Base-by-base conservation (phyloP, 2,113 vertebrate genomes). In the Crypturellus undulatus region DNA sequence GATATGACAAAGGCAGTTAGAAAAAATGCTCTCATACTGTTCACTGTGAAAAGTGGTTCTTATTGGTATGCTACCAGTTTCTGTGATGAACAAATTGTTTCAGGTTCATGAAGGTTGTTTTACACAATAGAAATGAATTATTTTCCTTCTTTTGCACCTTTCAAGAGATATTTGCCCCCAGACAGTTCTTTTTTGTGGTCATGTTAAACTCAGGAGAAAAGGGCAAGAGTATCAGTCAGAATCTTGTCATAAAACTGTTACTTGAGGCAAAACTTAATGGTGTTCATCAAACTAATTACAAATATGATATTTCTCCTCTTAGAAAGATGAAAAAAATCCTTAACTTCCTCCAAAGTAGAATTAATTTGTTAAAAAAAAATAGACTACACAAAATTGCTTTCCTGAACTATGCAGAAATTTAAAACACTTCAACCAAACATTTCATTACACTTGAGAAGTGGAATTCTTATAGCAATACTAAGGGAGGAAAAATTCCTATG, bases 211-310 rank as follows among this genome's bases (percentile, higher is more conserved):
- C 45, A 30, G 2, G 1, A 89, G 19, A 9, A 91, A 96, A 90
- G 12, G 64, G 12, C 8, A 47, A 91, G 71, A 90, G 3, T 59
- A 25, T 32, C 40, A 79, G 18, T 45, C 63, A 83, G 68, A 87
- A 83, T 87, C 28, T 32, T 83, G 28, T 45, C 56, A 59, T 83
- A 71, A 87, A 94, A 75, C 21, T 12, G 6, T 15, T 47, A 51
- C 68, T 92, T 73, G 40, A 92, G 79, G 75, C 9, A 92, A 84
- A 87, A 91, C 25, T 51, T 85, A 94, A 75, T 47, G 7, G 6
- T 60, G 14, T 52, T 78, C 64, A 83, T 83, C 60, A 80, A 0
- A 2, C 12, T 90, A 93, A 83, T 88, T 88, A 83, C 5, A 73
- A 75, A 56, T 77, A 45, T 89, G 11, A 6, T 77, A 26, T 58